Percentiles rank a stretch among this genome's conserved stretches.
These are phyloP conservation scores for Sphaerodactylus townsendi DNA, from an alignment of 2,113 vertebrate genomes.

Conservation along the genomic window DNA sequence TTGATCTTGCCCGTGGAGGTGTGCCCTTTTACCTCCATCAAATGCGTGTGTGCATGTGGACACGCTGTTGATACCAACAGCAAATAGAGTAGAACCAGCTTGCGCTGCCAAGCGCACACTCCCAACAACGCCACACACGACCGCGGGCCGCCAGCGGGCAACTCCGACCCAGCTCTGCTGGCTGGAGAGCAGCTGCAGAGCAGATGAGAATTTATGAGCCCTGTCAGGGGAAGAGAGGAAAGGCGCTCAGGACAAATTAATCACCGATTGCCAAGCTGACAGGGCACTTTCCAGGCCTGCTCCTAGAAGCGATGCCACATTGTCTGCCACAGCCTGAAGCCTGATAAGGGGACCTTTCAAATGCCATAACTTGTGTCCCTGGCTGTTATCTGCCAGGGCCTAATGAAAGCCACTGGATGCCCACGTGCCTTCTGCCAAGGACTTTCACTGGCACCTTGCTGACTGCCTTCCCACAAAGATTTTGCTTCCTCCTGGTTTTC, in stretches of 20 bases:
- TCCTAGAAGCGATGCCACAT: neutral
- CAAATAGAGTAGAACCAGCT: no score
- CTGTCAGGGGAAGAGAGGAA: neutral
- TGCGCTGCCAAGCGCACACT: neutral
- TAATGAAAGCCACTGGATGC: neutral
- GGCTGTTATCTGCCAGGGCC: neutral
- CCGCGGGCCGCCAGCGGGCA: neutral
- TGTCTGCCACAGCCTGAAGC: neutral
- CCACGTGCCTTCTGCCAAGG: neutral
- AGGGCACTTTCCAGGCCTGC: neutral
- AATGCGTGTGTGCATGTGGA: no score
- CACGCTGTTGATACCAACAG: no score
- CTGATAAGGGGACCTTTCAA: neutral
- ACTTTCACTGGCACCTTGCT: no score
- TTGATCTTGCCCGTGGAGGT: no score
- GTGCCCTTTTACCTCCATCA: no score
- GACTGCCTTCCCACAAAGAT: neutral
- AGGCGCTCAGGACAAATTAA: neutral
- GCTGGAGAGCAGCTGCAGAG: neutral
- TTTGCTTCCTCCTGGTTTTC: no score
- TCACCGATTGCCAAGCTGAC: neutral
- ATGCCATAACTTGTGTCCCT: neutral
- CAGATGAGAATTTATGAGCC: neutral
- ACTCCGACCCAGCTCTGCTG: no score
- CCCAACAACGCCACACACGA: neutral